These are phyloP conservation scores for Myripristis murdjan DNA, from an alignment of 2,797 vertebrate genomes.

Conservation along the genomic window DNA sequence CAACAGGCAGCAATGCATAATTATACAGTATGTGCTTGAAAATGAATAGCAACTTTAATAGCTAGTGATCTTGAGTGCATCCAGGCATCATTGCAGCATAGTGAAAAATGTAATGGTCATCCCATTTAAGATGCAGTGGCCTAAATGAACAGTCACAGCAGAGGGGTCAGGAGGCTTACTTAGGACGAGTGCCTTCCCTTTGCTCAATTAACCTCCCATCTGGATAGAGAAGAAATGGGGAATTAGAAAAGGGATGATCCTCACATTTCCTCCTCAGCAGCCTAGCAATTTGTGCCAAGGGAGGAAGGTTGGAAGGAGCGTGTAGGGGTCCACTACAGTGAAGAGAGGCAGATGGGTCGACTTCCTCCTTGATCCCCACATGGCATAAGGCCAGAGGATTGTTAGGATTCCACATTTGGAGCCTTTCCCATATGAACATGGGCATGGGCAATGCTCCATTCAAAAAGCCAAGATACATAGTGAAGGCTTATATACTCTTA, in stretches of 20 bases:
- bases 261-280: conserved; percentile 65
- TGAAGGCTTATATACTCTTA: neutral
- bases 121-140: conserved; percentile 58
- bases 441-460: conserved; percentile 24
- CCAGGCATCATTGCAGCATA: conserved; percentile 37
- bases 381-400: conserved; percentile 73
- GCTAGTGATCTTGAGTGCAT: conserved; percentile 31
- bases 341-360: conserved; percentile 78
- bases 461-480: conserved; percentile 50
- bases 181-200: conserved; percentile 68
- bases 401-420: conserved; percentile 59
- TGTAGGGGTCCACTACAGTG: conserved; percentile 66
- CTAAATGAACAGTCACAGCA: conserved; percentile 63
- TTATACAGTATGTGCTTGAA: conserved; percentile 16
- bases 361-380: conserved; percentile 73
- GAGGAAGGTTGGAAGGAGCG: conserved; percentile 60
- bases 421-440: conserved; percentile 38
- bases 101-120: conserved; percentile 56
- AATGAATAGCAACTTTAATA: conserved; percentile 30
- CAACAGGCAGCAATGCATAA: conserved; percentile 30
- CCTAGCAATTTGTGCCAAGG: conserved; percentile 53
- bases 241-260: conserved; percentile 72
- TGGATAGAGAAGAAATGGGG: conserved; percentile 65
- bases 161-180: conserved; percentile 67
- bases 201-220: conserved; percentile 83